Evolutionary conservation across 2,888 invertebrate genomes (phyloP).

Genomic region (Horisme vitalbata): DNA sequence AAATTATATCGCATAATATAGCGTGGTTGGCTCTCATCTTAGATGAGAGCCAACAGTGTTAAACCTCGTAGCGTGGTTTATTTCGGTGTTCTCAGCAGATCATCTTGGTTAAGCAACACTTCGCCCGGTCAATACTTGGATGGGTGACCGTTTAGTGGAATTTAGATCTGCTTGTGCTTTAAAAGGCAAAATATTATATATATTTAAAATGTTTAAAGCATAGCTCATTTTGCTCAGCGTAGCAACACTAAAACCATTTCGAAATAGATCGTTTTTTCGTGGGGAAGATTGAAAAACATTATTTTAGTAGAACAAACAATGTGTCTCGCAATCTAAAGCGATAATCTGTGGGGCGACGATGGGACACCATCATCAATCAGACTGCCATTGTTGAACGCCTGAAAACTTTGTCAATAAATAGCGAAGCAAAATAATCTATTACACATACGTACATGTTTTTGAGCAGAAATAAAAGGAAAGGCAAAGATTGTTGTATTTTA

Average conservation of each 20-base stretch:
- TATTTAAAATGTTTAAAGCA: too few relatives aligned
- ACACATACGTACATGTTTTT: background rate
- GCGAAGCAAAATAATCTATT: background rate
- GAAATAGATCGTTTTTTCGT: constrained; percentile 34
- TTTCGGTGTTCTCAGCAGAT: too few relatives aligned
- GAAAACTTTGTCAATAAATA: constrained; percentile 41
- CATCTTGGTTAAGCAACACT: too few relatives aligned
- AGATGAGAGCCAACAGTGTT: too few relatives aligned
- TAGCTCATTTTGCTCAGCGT: constrained; percentile 1
- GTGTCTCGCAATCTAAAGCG: constrained; percentile 57
- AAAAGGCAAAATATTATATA: too few relatives aligned
- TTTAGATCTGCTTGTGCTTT: too few relatives aligned
- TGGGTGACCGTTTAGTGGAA: too few relatives aligned
- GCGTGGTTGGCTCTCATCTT: too few relatives aligned
- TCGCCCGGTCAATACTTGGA: too few relatives aligned
- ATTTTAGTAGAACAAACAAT: constrained; percentile 55
- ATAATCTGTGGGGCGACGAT: constrained; percentile 51
- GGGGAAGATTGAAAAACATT: constrained; percentile 48
- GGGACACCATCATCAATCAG: constrained; percentile 62
- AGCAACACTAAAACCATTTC: constrained; percentile 16
- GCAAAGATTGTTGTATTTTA: background rate
- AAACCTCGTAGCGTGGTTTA: too few relatives aligned
- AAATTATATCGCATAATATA: background rate
- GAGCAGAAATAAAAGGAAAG: background rate
- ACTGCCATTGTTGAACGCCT: constrained; percentile 29